phyloP scores from a whole-genome alignment of 2,113 vertebrate species.

The Australoheros scitulus region DNA sequence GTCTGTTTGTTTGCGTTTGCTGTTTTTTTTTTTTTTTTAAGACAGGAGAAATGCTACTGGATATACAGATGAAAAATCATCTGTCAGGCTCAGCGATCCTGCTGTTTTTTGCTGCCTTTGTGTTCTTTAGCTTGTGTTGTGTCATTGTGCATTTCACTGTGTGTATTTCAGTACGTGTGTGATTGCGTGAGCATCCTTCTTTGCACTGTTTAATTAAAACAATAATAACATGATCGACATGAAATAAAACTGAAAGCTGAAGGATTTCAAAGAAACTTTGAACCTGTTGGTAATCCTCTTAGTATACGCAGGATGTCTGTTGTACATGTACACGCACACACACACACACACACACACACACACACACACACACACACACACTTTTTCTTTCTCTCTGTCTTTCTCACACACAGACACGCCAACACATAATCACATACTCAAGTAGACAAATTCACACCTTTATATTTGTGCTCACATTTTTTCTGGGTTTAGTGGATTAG shows the following conservation, averaged over 20 bases:
- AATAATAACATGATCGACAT: slow-evolving; percentile 75
- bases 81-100: slow-evolving; percentile 50
- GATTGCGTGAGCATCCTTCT: slow-evolving; percentile 47
- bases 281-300: slow-evolving; percentile 83
- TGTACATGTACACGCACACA: slow-evolving; percentile 28
- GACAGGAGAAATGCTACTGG: slow-evolving; percentile 31
- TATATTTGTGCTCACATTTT: slow-evolving; percentile 62
- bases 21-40: neutral
- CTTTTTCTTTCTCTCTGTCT: neutral
- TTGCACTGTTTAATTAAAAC: slow-evolving; percentile 80
- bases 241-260: slow-evolving; percentile 79
- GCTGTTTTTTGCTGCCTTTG: slow-evolving; percentile 41
- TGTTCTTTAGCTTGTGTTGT: slow-evolving; percentile 43
- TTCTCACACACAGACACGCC: neutral
- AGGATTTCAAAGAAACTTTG: slow-evolving; percentile 84
- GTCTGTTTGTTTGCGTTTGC: slow-evolving; percentile 53
- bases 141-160: slow-evolving; percentile 6
- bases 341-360: neutral
- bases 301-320: slow-evolving; percentile 63
- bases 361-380: neutral
- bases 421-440: slow-evolving; percentile 1
- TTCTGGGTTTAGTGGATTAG: slow-evolving; percentile 70
- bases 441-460: slow-evolving; percentile 18
- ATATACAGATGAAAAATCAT: slow-evolving; percentile 67
- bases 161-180: slow-evolving; percentile 19